Evolutionary conservation across 2,888 invertebrate species (phyloP).

Genomic region (Cheilosia scutellata): DNA sequence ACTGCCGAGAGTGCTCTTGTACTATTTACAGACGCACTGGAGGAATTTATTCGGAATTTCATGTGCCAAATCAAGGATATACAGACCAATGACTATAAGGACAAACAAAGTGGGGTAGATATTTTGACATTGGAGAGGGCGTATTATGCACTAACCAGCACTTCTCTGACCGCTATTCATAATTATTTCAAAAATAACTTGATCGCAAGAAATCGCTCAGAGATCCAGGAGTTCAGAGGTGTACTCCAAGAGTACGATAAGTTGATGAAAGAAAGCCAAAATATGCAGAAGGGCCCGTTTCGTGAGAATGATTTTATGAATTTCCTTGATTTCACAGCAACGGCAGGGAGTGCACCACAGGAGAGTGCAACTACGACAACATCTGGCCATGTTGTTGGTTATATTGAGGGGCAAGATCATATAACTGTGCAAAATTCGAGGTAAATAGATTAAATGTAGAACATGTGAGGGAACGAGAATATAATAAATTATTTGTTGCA

Average conservation of each 20-base stretch:
- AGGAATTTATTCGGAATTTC: slow-evolving; percentile 81
- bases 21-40: slow-evolving; percentile 81
- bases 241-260: slow-evolving; percentile 83
- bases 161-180: slow-evolving; percentile 81
- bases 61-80: slow-evolving; percentile 78
- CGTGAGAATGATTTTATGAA: slow-evolving; percentile 82
- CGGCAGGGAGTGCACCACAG: slow-evolving; percentile 24
- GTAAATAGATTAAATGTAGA: slow-evolving; percentile 19
- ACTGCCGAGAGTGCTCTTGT: slow-evolving; percentile 81
- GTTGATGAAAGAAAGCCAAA: slow-evolving; percentile 83
- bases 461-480: not conserved
- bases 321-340: slow-evolving; percentile 80
- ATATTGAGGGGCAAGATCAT: slow-evolving; percentile 69
- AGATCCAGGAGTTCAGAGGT: slow-evolving; percentile 82
- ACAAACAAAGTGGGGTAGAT: slow-evolving; percentile 77
- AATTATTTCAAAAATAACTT: slow-evolving; percentile 83
- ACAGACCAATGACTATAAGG: slow-evolving; percentile 77
- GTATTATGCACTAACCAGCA: slow-evolving; percentile 80
- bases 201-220: slow-evolving; percentile 81
- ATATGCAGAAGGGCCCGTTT: slow-evolving; percentile 81
- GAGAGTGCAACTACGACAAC: slow-evolving; percentile 47
- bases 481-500: slow-evolving; percentile 12
- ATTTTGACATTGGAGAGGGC: slow-evolving; percentile 81
- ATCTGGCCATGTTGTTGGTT: slow-evolving; percentile 68
- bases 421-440: slow-evolving; percentile 64